phyloP scores from a whole-genome alignment of 2,888 invertebrate genomes.

The Lysandra bellargus region DNA sequence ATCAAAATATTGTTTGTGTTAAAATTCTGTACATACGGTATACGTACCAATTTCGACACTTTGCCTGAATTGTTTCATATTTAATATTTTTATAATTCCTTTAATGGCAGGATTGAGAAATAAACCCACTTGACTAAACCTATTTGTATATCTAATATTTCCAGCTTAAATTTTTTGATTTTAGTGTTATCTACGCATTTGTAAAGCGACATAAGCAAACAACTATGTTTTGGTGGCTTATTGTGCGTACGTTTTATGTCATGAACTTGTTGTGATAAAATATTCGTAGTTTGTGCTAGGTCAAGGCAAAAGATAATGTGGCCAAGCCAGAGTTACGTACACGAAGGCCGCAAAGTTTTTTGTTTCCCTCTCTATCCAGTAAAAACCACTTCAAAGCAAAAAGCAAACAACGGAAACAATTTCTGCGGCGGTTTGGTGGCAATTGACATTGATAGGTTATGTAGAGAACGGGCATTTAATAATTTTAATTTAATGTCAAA shows the following conservation, averaged over 20 bases:
- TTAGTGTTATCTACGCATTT: neutral
- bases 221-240: neutral
- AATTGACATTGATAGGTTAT: neutral
- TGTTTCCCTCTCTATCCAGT: neutral
- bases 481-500: neutral
- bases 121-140: too few relatives aligned
- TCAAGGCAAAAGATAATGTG: slow-evolving; percentile 11
- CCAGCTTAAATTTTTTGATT: too few relatives aligned
- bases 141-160: too few relatives aligned
- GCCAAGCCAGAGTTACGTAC: neutral
- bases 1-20: neutral
- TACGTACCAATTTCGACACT: too few relatives aligned
- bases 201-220: neutral
- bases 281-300: slow-evolving; percentile 19
- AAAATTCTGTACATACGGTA: neutral
- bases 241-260: neutral
- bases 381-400: neutral
- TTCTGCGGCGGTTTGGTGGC: neutral
- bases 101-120: too few relatives aligned
- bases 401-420: neutral
- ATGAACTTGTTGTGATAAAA: slow-evolving; percentile 14
- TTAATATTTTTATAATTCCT: too few relatives aligned
- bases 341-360: slow-evolving; percentile 15
- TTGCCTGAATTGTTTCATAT: too few relatives aligned
- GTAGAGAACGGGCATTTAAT: neutral